phyloP scores from a whole-genome alignment of 2,113 vertebrate species.

The Chloebia gouldiae region DNA sequence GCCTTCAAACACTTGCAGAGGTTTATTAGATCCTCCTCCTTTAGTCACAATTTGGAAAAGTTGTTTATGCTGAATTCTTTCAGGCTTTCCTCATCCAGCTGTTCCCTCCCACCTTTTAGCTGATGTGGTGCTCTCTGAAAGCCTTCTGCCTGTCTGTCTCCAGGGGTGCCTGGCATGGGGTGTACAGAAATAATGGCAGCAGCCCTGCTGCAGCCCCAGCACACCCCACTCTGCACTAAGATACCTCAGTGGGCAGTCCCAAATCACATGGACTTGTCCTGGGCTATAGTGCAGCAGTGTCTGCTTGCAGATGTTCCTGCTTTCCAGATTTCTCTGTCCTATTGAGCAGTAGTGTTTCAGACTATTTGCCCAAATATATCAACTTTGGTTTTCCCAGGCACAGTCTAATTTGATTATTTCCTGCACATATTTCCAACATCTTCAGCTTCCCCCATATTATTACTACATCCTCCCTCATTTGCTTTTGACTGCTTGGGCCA shows the following conservation, averaged over 20 bases:
- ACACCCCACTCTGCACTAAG: fast-evolving
- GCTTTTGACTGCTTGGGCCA: background rate
- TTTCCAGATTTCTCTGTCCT: background rate
- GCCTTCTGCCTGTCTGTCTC: background rate
- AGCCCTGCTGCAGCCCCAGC: background rate
- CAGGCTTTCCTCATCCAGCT: conserved; percentile 13
- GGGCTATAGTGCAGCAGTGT: background rate
- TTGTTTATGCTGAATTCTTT: conserved; percentile 25
- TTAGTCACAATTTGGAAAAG: conserved; percentile 40
- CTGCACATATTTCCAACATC: background rate
- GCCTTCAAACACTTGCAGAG: conserved; percentile 33
- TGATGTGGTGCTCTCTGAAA: background rate
- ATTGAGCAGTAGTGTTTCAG: background rate
- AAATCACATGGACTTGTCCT: background rate
- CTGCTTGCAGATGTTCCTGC: background rate
- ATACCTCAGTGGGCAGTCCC: background rate
- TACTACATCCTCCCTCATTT: conserved; percentile 4
- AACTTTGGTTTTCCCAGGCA: background rate
- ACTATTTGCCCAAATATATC: background rate
- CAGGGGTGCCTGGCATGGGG: fast-evolving
- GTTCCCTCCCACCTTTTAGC: background rate
- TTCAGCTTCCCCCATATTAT: background rate
- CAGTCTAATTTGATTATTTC: background rate
- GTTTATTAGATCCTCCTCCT: conserved; percentile 37
- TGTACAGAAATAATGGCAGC: background rate